Conservation (phyloP, 2,113 vertebrate species). For the Scomber colias region DNA sequence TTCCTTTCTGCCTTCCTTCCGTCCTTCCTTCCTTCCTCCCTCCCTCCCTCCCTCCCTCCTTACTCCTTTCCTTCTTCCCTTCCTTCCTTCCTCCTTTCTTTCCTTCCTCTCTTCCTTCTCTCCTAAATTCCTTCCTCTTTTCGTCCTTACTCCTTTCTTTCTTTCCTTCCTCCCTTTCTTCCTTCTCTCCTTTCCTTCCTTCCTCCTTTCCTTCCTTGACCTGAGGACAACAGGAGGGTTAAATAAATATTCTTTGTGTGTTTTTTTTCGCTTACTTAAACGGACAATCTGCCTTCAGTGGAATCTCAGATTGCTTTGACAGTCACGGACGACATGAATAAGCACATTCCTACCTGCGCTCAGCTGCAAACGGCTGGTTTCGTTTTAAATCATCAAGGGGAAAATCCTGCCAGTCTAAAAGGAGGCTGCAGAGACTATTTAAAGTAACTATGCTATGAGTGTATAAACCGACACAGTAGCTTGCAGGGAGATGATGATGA, state of each 20-base stretch:
- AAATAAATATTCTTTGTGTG: constrained; percentile 20
- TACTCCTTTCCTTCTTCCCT: no score
- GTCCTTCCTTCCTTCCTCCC: no score
- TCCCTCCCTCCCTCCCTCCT: no score
- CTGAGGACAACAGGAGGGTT: no score
- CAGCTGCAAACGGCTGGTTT: neutral
- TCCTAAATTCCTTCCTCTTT: no score
- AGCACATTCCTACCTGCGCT: constrained; percentile 26
- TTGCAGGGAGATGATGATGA: neutral
- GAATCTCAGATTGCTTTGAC: constrained; percentile 31
- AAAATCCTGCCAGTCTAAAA: neutral
- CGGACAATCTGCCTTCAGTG: constrained; percentile 21
- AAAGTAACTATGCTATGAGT: neutral
- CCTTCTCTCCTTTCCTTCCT: no score
- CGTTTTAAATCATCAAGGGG: neutral
- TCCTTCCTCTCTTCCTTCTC: no score
- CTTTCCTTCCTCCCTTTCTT: no score
- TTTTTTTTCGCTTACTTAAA: neutral
- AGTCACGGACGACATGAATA: constrained; percentile 6
- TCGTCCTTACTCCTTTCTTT: no score
- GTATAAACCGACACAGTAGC: neutral
- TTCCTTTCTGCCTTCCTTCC: no score
- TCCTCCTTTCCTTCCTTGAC: no score
- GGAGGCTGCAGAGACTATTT: neutral
- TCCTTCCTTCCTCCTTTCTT: no score